Evolutionary conservation across 2,113 vertebrate genomes (phyloP).

Genomic region (Paramisgurnus dabryanus): DNA sequence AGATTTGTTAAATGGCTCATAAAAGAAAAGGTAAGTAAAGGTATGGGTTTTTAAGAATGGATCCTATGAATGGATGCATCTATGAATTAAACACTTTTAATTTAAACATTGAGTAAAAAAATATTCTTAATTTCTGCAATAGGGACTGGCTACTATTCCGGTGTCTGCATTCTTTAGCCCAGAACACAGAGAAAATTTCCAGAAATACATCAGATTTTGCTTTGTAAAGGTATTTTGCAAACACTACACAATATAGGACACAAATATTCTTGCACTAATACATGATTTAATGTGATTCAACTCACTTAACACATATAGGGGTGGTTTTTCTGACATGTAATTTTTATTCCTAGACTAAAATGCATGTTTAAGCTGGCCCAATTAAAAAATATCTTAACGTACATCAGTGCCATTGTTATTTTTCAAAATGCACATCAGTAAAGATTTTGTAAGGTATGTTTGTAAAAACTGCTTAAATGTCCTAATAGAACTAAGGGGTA

Average conservation of each 20-base stretch:
- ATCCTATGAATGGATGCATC: not conserved
- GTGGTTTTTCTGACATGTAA: too few relatives aligned
- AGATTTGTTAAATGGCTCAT: slow-evolving; percentile 90
- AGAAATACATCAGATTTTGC: slow-evolving; percentile 89
- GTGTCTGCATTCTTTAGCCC: slow-evolving; percentile 84
- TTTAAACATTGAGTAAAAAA: not conserved
- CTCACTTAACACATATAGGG: too few relatives aligned
- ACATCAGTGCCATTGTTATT: too few relatives aligned
- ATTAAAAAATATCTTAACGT: too few relatives aligned
- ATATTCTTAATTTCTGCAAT: slow-evolving; percentile 25
- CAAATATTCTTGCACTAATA: too few relatives aligned
- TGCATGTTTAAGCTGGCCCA: too few relatives aligned
- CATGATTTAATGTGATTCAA: too few relatives aligned
- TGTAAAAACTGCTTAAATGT: too few relatives aligned
- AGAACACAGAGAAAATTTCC: slow-evolving; percentile 78
- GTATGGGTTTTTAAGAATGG: not conserved
- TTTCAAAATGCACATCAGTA: too few relatives aligned
- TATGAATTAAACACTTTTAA: not conserved
- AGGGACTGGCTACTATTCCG: slow-evolving; percentile 89
- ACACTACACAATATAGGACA: not conserved
- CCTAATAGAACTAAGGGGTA: too few relatives aligned
- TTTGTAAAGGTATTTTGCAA: slow-evolving; percentile 86
- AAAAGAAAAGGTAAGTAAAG: slow-evolving; percentile 82
- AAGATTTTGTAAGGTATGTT: too few relatives aligned
- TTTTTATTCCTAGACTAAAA: too few relatives aligned